Evolutionary conservation across 1,140 invertebrate genomes (phyloP).

Genomic region (Oreohelix idahoensis): DNA sequence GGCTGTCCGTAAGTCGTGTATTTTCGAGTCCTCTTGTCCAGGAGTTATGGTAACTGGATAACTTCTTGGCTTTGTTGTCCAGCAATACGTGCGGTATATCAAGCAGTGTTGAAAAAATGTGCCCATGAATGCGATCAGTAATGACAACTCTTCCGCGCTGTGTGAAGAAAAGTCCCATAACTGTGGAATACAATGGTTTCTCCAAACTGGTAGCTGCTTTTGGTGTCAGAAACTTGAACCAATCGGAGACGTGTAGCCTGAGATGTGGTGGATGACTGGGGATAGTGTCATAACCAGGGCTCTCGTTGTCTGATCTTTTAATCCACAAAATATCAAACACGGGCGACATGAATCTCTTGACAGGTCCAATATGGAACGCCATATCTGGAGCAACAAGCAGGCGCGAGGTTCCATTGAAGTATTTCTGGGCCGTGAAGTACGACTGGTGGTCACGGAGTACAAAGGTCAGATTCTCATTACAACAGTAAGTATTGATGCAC

Average conservation of each 20-base stretch:
- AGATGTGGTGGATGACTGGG: conserved; percentile 22
- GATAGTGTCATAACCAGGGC: conserved; percentile 15
- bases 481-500: conserved; percentile 30
- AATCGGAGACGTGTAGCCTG: conserved; percentile 34
- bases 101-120: conserved; percentile 46
- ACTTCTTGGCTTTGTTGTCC: conserved; percentile 42
- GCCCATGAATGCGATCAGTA: conserved; percentile 52
- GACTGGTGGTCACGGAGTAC: conserved; percentile 50
- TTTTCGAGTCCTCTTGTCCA: conserved; percentile 45
- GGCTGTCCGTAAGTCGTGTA: background rate
- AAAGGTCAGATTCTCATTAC: conserved; percentile 44
- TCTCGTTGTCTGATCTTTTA: conserved; percentile 35
- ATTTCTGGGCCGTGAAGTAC: conserved; percentile 33
- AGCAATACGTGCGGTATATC: conserved; percentile 49
- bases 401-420: conserved; percentile 27
- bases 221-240: conserved; percentile 6
- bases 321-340: conserved; percentile 46
- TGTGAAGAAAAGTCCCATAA: conserved; percentile 29
- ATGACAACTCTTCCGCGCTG: conserved; percentile 46
- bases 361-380: conserved; percentile 44
- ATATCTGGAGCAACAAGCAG: conserved; percentile 45
- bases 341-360: conserved; percentile 34
- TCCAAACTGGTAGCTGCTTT: background rate
- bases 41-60: conserved; percentile 38
- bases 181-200: conserved; percentile 2